Base-by-base conservation (phyloP, 2,888 invertebrate species). In the Bruchidius siliquastri region DNA sequence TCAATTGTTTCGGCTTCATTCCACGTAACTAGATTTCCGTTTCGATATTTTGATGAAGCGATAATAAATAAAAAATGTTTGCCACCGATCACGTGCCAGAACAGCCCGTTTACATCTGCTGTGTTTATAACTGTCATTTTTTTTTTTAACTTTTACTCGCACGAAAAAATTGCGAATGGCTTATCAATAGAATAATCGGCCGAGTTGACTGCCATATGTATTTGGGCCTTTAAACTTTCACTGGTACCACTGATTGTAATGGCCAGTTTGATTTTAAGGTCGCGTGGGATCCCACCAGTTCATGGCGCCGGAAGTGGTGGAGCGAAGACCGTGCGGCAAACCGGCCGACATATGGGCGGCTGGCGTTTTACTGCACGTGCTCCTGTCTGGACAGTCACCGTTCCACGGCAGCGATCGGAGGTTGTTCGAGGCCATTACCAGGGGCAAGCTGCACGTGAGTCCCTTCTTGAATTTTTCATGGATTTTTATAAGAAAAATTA, bases 271-370 rank as follows among this genome's bases (percentile, higher is more conserved):
- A 10, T 77, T 80, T 80, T 72, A 87, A 96, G 97, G 95, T 86
- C 93, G 97, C 77, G 94, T 98, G 76, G 98, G 98, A 67, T 97
- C 97, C 74, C 96, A 98, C 20, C 96, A 97, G 87, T 99, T 97
- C 87, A 98, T 99, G 97, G 96, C 98, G 0, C 99, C 99, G 0
- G 99, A 99, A 88, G 95, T 99, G 78, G 95, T 99, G 21, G 93
- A 95, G 76, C 91, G 95, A 83, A 93, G 95, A 86, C 91, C 95
- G 81, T 96, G 96, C 88, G 95, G 96, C 67, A 98, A 98, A 86
- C 94, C 97, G 0, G 96, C 97, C 78, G 99, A 99, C 87, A 96
- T 99, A 75, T 99, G 99, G 99, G 95, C 97, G 49, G 96, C 97
- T 30, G 99, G 99, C 13, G 95, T 98, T 72, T 90, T 99, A 81